Evolutionary conservation across 2,797 vertebrate species (phyloP).

Genomic region (Carcharodon carcharias): DNA sequence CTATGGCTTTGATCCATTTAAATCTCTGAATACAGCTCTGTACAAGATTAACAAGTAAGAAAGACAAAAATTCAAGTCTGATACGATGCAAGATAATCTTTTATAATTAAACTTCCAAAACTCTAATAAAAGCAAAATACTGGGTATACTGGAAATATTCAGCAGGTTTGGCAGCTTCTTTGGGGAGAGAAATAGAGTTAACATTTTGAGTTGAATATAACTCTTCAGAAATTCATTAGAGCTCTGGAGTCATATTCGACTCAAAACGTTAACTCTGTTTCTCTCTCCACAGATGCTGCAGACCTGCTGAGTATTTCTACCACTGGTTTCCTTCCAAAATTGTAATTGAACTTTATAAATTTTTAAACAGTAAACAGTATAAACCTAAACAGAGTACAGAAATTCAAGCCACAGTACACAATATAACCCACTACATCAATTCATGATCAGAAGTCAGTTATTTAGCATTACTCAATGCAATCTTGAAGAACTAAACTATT

Average conservation of each 20-base stretch:
- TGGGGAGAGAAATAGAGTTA: background rate
- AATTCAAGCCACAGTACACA: background rate
- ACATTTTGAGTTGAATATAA: background rate
- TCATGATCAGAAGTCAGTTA: background rate
- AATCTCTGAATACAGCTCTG: background rate
- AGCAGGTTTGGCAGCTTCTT: background rate
- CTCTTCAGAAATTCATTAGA: background rate
- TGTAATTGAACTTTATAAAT: background rate
- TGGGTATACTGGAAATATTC: background rate
- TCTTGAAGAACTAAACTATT: background rate
- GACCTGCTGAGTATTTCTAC: background rate
- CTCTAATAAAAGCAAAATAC: background rate
- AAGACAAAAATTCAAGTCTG: background rate
- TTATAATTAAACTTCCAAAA: background rate
- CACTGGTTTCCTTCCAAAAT: background rate
- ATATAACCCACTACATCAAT: background rate
- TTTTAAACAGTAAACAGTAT: background rate
- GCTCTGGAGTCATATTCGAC: background rate
- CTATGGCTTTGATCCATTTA: background rate
- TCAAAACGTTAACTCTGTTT: background rate
- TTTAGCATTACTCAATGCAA: background rate
- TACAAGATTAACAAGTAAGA: background rate
- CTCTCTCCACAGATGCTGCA: background rate
- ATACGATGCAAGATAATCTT: background rate
- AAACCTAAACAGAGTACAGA: background rate